phyloP scores from a whole-genome alignment of 2,888 invertebrate genomes.

The Kryphioiulus occultus region DNA sequence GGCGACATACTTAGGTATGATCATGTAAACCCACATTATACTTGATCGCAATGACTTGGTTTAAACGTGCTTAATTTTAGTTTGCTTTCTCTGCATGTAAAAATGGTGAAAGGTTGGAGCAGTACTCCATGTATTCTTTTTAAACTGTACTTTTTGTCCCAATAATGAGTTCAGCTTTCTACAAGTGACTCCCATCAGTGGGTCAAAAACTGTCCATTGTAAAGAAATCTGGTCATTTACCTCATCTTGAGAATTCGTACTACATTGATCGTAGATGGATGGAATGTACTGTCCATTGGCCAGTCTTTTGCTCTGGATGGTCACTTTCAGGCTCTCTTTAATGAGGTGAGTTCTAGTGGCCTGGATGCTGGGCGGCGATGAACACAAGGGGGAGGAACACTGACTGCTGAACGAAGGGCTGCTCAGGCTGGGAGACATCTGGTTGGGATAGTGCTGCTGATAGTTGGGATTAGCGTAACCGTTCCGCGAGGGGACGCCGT shows the following conservation, averaged over 20 bases:
- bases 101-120: too few relatives aligned
- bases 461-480: constrained; percentile 3
- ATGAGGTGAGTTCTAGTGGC: constrained; percentile 89
- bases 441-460: constrained; percentile 43
- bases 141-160: too few relatives aligned
- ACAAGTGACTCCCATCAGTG: too few relatives aligned
- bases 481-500: background rate
- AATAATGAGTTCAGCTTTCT: too few relatives aligned
- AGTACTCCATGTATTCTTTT: too few relatives aligned
- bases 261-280: constrained; percentile 32
- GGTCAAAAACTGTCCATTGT: background rate
- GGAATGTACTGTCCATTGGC: constrained; percentile 66
- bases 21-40: too few relatives aligned
- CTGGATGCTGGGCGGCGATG: constrained; percentile 67
- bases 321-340: constrained; percentile 85
- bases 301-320: constrained; percentile 87
- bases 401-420: constrained; percentile 28
- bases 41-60: too few relatives aligned
- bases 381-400: constrained; percentile 36
- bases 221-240: background rate
- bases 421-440: constrained; percentile 32
- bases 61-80: too few relatives aligned
- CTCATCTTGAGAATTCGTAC: background rate
- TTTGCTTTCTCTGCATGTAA: too few relatives aligned
- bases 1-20: too few relatives aligned